phyloP scores from a whole-genome alignment of 2,888 invertebrate species.

The Thereva nobilitata region DNA sequence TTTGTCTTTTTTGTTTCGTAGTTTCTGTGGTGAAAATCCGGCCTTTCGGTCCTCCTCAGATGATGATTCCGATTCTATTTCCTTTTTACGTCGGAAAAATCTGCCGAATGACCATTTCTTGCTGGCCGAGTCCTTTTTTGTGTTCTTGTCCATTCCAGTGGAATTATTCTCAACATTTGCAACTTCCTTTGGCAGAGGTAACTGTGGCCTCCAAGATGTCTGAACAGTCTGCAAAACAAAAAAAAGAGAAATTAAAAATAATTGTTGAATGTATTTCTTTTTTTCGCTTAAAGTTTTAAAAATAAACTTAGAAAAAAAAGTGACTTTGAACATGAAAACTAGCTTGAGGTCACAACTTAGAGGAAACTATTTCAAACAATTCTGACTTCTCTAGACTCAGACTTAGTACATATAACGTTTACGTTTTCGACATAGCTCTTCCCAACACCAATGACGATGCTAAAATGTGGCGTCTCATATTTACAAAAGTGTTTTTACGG shows the following conservation, averaged over 20 bases:
- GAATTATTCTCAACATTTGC: conserved; percentile 46
- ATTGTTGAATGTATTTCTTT: background rate
- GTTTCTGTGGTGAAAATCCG: conserved; percentile 51
- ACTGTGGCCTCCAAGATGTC: conserved; percentile 58
- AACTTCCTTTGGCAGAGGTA: conserved; percentile 56
- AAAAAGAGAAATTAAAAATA: background rate
- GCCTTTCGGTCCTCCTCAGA: conserved; percentile 59
- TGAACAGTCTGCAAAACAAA: conserved; percentile 54
- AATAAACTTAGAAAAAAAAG: no score
- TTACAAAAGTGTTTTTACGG: no score
- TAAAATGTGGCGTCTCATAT: no score
- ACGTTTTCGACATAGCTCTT: no score
- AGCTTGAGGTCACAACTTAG: no score
- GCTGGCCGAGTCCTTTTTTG: conserved; percentile 47
- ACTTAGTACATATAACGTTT: no score
- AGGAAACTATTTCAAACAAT: no score
- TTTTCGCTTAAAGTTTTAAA: no score
- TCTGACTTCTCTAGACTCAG: no score
- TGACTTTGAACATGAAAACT: no score
- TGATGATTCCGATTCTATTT: conserved; percentile 61
- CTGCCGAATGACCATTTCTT: conserved; percentile 83
- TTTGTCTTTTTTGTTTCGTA: conserved; percentile 59
- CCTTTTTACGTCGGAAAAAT: conserved; percentile 75
- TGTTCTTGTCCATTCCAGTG: conserved; percentile 57
- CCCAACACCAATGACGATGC: no score